These are phyloP conservation scores for Himalopsyche anomala DNA, from an alignment of 2,888 invertebrate genomes.

Conservation along the genomic window DNA sequence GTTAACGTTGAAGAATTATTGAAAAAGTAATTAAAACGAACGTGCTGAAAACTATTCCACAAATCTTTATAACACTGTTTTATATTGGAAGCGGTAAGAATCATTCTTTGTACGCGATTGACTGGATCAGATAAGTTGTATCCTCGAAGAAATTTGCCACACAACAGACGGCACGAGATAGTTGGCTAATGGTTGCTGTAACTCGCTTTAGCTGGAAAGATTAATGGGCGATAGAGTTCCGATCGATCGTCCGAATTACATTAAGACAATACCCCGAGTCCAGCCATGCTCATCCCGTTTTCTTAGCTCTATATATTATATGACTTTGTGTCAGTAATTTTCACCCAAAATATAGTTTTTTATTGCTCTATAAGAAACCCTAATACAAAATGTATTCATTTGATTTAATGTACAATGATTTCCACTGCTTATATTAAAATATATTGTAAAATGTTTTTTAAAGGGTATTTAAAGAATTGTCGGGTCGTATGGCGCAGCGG, in stretches of 20 bases:
- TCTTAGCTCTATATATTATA: not conserved
- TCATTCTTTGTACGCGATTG: conserved; percentile 12
- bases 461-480: too few relatives aligned
- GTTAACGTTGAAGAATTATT: too few relatives aligned
- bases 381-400: too few relatives aligned
- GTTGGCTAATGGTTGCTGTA: conserved; percentile 63
- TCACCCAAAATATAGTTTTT: not conserved
- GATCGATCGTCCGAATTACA: conserved; percentile 63
- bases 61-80: conserved; percentile 9
- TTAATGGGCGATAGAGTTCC: conserved; percentile 63
- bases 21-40: too few relatives aligned
- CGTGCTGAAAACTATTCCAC: not conserved
- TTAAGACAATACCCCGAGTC: conserved; percentile 46
- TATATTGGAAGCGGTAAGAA: not conserved
- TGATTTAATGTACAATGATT: too few relatives aligned
- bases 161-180: conserved; percentile 61
- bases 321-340: not conserved
- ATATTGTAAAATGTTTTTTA: too few relatives aligned
- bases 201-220: conserved; percentile 59
- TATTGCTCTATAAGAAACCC: too few relatives aligned
- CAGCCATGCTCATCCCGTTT: not conserved
- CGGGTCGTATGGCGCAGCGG: too few relatives aligned
- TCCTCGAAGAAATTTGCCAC: conserved; percentile 49
- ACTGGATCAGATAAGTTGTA: conserved; percentile 32
- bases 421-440: too few relatives aligned